Conservation (phyloP, 2,797 vertebrate genomes). For the Pangasius krempfi region DNA sequence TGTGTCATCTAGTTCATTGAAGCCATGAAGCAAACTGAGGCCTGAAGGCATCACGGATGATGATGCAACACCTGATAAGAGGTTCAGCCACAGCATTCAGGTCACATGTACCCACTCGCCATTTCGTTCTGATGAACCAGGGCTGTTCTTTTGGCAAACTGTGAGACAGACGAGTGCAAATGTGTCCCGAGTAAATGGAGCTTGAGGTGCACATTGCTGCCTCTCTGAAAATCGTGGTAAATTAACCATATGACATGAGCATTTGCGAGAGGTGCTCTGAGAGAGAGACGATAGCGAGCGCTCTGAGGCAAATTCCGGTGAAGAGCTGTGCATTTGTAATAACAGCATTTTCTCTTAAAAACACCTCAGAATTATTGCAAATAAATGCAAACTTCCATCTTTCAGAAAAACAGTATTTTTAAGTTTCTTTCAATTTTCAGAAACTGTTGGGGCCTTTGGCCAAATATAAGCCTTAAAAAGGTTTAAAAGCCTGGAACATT, state of each 20-base stretch:
- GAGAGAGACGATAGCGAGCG: neutral
- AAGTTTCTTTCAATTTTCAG: neutral
- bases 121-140: neutral
- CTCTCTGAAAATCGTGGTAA: slow-evolving; percentile 37
- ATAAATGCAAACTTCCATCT: slow-evolving; percentile 1
- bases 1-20: neutral
- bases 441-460: neutral
- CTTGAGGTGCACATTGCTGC: slow-evolving; percentile 27
- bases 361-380: neutral
- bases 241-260: slow-evolving; percentile 33
- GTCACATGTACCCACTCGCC: neutral
- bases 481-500: neutral
- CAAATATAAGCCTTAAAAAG: neutral
- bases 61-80: slow-evolving; percentile 13
- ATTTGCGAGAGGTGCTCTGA: neutral
- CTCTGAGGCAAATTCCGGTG: neutral
- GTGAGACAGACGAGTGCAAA: slow-evolving; percentile 31
- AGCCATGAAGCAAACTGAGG: neutral
- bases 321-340: neutral
- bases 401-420: neutral
- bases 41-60: neutral
- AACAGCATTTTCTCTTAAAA: neutral
- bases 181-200: slow-evolving; percentile 45
- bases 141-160: neutral
- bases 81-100: slow-evolving; percentile 1